These are phyloP conservation scores for Lagopus muta DNA, from an alignment of 2,113 vertebrate genomes.

Conservation along the genomic window DNA sequence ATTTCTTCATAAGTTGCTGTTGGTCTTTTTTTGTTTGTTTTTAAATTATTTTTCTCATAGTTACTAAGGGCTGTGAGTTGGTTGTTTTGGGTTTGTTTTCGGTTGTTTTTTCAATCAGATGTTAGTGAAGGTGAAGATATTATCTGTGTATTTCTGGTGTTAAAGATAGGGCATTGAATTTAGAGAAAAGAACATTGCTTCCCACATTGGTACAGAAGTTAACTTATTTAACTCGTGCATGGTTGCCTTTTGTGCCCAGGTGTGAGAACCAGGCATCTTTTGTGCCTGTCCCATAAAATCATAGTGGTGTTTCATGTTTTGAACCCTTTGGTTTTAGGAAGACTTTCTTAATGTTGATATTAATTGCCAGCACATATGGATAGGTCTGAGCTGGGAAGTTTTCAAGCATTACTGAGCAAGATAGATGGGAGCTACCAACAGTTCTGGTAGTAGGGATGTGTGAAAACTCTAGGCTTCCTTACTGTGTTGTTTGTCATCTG, in stretches of 20 bases:
- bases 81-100: background rate
- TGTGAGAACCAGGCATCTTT: background rate
- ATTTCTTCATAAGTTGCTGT: background rate
- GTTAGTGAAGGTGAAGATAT: background rate
- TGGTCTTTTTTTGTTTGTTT: background rate
- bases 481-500: background rate
- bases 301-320: background rate
- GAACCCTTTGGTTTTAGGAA: background rate
- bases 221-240: background rate
- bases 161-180: background rate
- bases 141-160: background rate
- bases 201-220: background rate
- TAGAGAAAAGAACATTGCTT: background rate
- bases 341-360: background rate
- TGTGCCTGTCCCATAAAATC: background rate
- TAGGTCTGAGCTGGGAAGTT: background rate
- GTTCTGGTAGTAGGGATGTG: conserved; percentile 13
- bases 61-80: background rate
- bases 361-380: background rate
- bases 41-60: background rate
- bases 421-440: background rate
- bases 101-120: background rate
- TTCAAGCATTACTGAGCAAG: conserved; percentile 8
- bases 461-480: conserved; percentile 2
- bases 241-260: background rate